Evolutionary conservation across 1,140 invertebrate genomes (phyloP).

Genomic region (Drosophila persimilis): DNA sequence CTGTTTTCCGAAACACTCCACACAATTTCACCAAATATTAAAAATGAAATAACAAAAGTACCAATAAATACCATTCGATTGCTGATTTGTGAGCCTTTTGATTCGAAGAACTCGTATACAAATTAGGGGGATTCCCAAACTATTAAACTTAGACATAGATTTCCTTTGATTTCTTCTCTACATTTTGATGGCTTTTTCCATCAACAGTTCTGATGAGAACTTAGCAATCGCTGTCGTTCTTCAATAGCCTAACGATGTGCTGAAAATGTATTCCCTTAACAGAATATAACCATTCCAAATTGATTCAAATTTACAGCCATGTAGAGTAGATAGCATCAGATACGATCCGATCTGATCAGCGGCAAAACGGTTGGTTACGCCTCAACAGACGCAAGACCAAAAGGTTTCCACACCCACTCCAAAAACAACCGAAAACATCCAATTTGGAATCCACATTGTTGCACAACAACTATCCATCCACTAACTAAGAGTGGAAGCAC

Average conservation of each 20-base stretch:
- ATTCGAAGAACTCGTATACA: too few species aligned
- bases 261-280: conserved; percentile 55
- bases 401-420: conserved; percentile 47
- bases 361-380: conserved; percentile 54
- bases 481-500: conserved; percentile 29
- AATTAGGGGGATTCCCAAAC: not conserved
- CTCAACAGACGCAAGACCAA: conserved; percentile 27
- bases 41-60: too few species aligned
- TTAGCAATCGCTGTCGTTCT: conserved; percentile 8
- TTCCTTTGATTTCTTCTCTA: too few species aligned
- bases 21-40: too few species aligned
- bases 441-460: conserved; percentile 33
- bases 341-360: not conserved
- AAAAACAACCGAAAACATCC: conserved; percentile 20
- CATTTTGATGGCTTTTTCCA: not conserved
- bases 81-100: too few species aligned
- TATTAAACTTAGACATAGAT: too few species aligned
- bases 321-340: conserved; percentile 21
- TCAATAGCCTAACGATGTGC: conserved; percentile 61
- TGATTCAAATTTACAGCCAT: conserved; percentile 61
- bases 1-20: not conserved
- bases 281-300: conserved; percentile 39
- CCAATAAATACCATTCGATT: too few species aligned
- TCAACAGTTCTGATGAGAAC: not conserved
- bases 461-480: conserved; percentile 30